phyloP scores from a whole-genome alignment of 2,888 invertebrate species.

The Thymelicus lineola region DNA sequence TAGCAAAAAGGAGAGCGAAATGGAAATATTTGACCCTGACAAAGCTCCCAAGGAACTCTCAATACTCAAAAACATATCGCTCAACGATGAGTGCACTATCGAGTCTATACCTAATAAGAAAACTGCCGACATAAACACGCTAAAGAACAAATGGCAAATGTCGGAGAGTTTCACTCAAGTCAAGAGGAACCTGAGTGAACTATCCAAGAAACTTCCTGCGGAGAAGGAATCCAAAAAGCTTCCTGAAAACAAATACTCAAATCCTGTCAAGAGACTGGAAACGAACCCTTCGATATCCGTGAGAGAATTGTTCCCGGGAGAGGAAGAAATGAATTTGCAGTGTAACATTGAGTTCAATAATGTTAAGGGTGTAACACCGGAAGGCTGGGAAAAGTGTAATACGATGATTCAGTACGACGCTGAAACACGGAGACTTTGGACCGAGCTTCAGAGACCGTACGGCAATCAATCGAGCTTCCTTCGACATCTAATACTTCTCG shows the following conservation, averaged over 20 bases:
- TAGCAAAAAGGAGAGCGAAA: constrained; percentile 53
- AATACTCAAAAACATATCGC: constrained; percentile 71
- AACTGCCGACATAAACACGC: constrained; percentile 74
- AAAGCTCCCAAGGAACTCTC: constrained; percentile 55
- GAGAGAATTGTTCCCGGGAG: constrained; percentile 92
- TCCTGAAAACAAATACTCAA: constrained; percentile 77
- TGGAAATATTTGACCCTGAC: constrained; percentile 60
- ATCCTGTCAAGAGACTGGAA: constrained; percentile 88
- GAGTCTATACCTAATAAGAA: constrained; percentile 82
- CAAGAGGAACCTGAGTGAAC: constrained; percentile 77
- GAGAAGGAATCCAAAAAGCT: constrained; percentile 75
- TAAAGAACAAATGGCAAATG: constrained; percentile 83
- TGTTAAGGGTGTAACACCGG: constrained; percentile 89
- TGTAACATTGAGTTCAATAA: constrained; percentile 91
- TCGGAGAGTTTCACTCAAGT: constrained; percentile 81
- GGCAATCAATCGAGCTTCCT: constrained; percentile 95
- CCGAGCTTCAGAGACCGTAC: constrained; percentile 93
- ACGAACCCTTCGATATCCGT: constrained; percentile 94
- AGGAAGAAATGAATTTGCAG: constrained; percentile 92
- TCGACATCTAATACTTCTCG: constrained; percentile 91
- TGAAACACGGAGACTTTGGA: constrained; percentile 93
- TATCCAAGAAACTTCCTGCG: constrained; percentile 70
- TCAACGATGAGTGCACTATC: constrained; percentile 86
- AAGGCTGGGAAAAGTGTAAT: constrained; percentile 93
- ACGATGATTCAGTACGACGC: constrained; percentile 92